These are phyloP conservation scores for Oryzias sinensis DNA, from an alignment of 2,797 vertebrate species.

Conservation along the genomic window DNA sequence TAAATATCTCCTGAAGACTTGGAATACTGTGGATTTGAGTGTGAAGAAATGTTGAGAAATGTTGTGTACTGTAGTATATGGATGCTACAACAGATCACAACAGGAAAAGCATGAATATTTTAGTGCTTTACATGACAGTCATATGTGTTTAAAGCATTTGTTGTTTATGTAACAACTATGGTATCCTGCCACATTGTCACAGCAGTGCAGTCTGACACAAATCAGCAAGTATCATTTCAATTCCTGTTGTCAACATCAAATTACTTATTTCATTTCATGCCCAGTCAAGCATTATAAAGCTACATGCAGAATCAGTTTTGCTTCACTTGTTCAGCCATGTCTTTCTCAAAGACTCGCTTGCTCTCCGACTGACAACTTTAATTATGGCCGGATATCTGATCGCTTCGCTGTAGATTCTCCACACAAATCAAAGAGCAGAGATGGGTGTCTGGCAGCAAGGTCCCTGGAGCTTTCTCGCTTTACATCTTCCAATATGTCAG, in stretches of 20 bases:
- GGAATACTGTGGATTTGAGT: no score
- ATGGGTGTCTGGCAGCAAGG: constrained; percentile 30
- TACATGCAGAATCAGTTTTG: constrained; percentile 92
- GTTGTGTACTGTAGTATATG: no score
- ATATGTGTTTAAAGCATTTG: constrained; percentile 5
- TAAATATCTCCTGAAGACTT: no score
- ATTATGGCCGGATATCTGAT: constrained; percentile 94
- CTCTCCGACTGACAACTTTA: constrained; percentile 96
- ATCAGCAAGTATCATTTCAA: constrained; percentile 96
- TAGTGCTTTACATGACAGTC: neutral
- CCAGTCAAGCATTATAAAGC: constrained; percentile 93
- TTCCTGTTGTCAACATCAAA: constrained; percentile 98
- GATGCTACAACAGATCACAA: neutral
- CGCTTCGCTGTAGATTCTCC: constrained; percentile 84
- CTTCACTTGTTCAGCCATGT: constrained; percentile 92
- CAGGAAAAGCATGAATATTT: neutral
- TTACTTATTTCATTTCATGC: constrained; percentile 99
- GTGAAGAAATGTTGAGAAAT: no score
- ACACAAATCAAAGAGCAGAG: constrained; percentile 58
- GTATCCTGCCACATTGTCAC: constrained; percentile 18
- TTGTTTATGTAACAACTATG: constrained; percentile 12
- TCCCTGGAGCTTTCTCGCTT: constrained; percentile 44
- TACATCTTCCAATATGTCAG: constrained; percentile 56
- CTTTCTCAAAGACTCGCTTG: constrained; percentile 86
- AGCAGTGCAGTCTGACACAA: constrained; percentile 75